Percentiles rank a stretch among this genome's conserved stretches.
Conservation (phyloP, 2,888 invertebrate species). For the Caradrina kadenii region DNA sequence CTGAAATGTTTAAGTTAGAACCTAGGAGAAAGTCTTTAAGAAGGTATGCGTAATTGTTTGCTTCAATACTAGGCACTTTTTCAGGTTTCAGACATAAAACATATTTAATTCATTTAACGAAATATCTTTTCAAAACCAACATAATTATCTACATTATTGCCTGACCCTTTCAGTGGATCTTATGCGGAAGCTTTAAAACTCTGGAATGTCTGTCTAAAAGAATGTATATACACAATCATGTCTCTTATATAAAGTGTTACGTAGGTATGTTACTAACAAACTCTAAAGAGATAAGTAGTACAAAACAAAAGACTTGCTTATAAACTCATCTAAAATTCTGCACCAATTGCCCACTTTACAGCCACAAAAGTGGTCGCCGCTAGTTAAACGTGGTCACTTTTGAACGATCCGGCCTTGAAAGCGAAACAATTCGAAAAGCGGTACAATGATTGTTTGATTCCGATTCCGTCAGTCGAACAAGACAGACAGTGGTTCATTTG, state of each 20-base stretch:
- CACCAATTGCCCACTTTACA: constrained; percentile 52
- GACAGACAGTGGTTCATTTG: constrained; percentile 45
- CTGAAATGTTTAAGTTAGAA: too few species aligned
- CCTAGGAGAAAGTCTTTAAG: too few species aligned
- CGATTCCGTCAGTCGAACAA: constrained; percentile 39
- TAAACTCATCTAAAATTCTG: constrained; percentile 41
- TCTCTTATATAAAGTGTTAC: neutral
- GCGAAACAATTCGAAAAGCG: constrained; percentile 50
- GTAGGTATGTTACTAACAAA: neutral
- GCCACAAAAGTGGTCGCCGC: constrained; percentile 53
- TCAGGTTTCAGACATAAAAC: too few species aligned
- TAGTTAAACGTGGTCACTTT: constrained; percentile 56
- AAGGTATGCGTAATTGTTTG: too few species aligned
- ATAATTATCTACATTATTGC: neutral
- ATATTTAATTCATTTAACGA: too few species aligned
- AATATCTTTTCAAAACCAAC: neutral
- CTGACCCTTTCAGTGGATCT: neutral
- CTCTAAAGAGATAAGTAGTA: neutral
- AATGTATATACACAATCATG: neutral
- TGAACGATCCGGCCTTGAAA: constrained; percentile 61
- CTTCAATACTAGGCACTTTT: too few species aligned
- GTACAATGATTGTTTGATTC: constrained; percentile 51
- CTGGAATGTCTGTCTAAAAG: neutral
- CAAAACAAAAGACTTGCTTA: constrained; percentile 6
- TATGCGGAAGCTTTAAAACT: too few species aligned